Evolutionary conservation across 2,797 vertebrate genomes (phyloP).

Genomic region (Helarctos malayanus): DNA sequence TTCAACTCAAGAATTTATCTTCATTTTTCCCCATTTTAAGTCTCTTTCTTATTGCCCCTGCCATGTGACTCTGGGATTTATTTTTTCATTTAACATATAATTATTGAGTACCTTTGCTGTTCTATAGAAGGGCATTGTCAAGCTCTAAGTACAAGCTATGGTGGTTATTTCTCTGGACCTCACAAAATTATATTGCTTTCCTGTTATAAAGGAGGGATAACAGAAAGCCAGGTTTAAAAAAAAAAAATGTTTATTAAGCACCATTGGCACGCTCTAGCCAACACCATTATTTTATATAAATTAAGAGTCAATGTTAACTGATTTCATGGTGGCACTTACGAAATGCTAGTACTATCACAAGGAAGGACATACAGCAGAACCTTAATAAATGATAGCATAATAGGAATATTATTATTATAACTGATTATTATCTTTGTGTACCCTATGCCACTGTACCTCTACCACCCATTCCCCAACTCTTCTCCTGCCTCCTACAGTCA

Average conservation of each 20-base stretch:
- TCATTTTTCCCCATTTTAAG: constrained; percentile 18
- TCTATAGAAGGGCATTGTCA: not conserved
- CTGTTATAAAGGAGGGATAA: not conserved
- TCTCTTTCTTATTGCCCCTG: not conserved
- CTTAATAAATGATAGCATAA: not conserved
- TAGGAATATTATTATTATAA: not conserved
- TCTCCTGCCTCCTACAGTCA: not conserved
- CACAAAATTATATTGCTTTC: constrained; percentile 19
- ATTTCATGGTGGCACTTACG: not conserved
- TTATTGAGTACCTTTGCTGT: not conserved
- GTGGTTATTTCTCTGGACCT: not conserved
- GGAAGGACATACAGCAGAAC: not conserved
- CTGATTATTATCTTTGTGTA: not conserved
- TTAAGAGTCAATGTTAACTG: constrained; percentile 51
- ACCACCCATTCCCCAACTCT: not conserved
- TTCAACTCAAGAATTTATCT: constrained; percentile 32
- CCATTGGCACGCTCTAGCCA: not conserved
- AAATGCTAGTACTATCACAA: constrained; percentile 41
- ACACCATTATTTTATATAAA: constrained; percentile 29
- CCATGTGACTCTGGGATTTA: not conserved
- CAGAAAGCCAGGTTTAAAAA: not conserved
- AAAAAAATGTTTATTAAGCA: constrained; percentile 24
- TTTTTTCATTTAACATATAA: not conserved
- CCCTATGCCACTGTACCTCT: not conserved
- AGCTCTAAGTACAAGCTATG: not conserved